phyloP scores from a whole-genome alignment of 2,888 invertebrate species.

The Catocala nupta region DNA sequence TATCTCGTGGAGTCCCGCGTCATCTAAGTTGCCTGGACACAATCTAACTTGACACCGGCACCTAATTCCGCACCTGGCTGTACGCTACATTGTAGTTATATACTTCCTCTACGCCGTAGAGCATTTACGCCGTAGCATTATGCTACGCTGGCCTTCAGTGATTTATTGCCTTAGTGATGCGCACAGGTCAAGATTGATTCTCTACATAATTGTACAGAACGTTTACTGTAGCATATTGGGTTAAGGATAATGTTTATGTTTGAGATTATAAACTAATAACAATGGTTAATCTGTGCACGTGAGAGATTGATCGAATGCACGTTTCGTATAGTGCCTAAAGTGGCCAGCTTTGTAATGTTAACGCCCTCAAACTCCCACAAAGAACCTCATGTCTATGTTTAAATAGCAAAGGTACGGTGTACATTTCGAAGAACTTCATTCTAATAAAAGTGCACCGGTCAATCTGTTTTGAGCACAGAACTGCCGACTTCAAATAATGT shows the following conservation, averaged over 20 bases:
- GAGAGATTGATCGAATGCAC: background rate
- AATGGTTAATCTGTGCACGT: background rate
- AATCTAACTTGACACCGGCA: slow-evolving; percentile 53
- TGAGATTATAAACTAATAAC: background rate
- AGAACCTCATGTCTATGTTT: too few relatives aligned
- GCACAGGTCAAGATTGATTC: slow-evolving; percentile 31
- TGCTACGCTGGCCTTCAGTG: slow-evolving; percentile 9
- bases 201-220: slow-evolving; percentile 3
- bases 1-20: slow-evolving; percentile 40
- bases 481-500: too few relatives aligned
- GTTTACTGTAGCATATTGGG: background rate
- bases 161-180: slow-evolving; percentile 24
- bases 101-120: background rate
- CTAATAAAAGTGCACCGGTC: too few relatives aligned
- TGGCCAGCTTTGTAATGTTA: too few relatives aligned
- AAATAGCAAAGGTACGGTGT: too few relatives aligned
- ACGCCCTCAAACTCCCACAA: too few relatives aligned
- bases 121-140: background rate
- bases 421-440: too few relatives aligned
- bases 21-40: slow-evolving; percentile 56
- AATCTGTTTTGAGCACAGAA: too few relatives aligned
- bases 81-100: background rate
- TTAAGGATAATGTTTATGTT: background rate
- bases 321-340: too few relatives aligned
- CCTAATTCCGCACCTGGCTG: slow-evolving; percentile 28